A percentile compares a stretch with the other conserved stretches of the same genome.
These are phyloP conservation scores for Ictalurus furcatus DNA, from an alignment of 2,113 vertebrate species.

Conservation along the genomic window DNA sequence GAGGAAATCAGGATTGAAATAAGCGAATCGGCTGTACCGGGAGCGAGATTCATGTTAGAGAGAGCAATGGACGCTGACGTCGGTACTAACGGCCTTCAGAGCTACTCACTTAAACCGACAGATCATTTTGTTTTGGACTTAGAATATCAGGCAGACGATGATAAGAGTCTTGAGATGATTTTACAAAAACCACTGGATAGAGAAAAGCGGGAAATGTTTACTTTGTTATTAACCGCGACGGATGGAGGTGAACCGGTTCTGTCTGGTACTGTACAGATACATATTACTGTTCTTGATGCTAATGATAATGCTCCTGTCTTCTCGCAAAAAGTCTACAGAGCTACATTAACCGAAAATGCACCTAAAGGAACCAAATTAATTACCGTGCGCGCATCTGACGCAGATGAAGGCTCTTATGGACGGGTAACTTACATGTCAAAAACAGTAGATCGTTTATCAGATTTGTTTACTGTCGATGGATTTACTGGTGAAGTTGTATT, in stretches of 20 bases:
- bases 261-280: conserved; percentile 62
- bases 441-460: conserved; percentile 35
- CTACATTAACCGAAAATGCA: conserved; percentile 50
- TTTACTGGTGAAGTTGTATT: conserved; percentile 27
- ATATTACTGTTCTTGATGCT: conserved; percentile 51
- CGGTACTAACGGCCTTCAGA: conserved; percentile 56
- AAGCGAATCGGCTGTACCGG: conserved; percentile 50
- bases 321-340: conserved; percentile 51
- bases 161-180: conserved; percentile 56
- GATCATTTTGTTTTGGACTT: conserved; percentile 59
- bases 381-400: conserved; percentile 61
- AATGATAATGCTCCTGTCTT: conserved; percentile 59
- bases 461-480: conserved; percentile 51
- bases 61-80: conserved; percentile 60
- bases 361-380: conserved; percentile 46
- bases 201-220: conserved; percentile 60
- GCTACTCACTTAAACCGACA: conserved; percentile 54
- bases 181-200: conserved; percentile 60
- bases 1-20: conserved; percentile 54
- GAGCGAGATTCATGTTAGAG: conserved; percentile 60
- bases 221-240: conserved; percentile 56
- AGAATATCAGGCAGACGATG: conserved; percentile 47
- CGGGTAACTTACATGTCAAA: conserved; percentile 63
- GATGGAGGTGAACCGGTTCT: conserved; percentile 63
- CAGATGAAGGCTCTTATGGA: conserved; percentile 63